These are phyloP conservation scores for Agrenia bidenticulata DNA, from an alignment of 2,888 invertebrate genomes.

Conservation along the genomic window DNA sequence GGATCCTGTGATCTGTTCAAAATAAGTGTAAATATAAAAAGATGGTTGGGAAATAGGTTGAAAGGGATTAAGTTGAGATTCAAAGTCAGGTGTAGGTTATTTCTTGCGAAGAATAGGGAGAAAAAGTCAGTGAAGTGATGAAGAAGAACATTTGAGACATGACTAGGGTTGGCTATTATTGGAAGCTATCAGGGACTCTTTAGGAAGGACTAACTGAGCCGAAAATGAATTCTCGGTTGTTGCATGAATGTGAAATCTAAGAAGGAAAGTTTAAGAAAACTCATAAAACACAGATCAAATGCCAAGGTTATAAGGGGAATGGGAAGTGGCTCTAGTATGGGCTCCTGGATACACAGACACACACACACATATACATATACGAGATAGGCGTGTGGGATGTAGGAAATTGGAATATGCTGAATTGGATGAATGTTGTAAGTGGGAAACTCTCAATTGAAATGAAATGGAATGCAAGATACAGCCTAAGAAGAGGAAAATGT, in stretches of 20 bases:
- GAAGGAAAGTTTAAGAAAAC: conserved; percentile 43
- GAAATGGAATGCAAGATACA: conserved; percentile 42
- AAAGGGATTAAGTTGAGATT: conserved; percentile 1
- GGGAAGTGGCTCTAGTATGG: not conserved
- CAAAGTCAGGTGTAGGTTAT: not conserved
- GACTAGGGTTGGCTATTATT: not conserved
- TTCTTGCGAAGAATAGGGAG: conserved; percentile 6
- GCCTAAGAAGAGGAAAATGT: conserved; percentile 33
- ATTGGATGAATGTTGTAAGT: conserved; percentile 31
- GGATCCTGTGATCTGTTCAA: not conserved
- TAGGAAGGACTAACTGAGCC: conserved; percentile 3
- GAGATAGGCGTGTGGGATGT: not conserved
- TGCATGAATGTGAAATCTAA: conserved; percentile 15
- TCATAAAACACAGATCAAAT: conserved; percentile 47
- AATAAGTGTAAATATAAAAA: conserved; percentile 4
- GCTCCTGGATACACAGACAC: no score
- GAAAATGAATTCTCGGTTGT: conserved; percentile 41
- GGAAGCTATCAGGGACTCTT: not conserved
- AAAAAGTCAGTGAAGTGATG: conserved; percentile 12
- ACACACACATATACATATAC: not conserved
- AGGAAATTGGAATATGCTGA: conserved; percentile 17
- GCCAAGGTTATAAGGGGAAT: conserved; percentile 6
- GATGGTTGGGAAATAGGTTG: conserved; percentile 3
- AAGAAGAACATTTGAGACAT: conserved; percentile 2
- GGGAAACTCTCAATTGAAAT: conserved; percentile 46